A percentile compares a stretch with the other conserved stretches of the same genome.
phyloP scores from a whole-genome alignment of 2,888 invertebrate species.

The Drosophila suboccidentalis region DNA sequence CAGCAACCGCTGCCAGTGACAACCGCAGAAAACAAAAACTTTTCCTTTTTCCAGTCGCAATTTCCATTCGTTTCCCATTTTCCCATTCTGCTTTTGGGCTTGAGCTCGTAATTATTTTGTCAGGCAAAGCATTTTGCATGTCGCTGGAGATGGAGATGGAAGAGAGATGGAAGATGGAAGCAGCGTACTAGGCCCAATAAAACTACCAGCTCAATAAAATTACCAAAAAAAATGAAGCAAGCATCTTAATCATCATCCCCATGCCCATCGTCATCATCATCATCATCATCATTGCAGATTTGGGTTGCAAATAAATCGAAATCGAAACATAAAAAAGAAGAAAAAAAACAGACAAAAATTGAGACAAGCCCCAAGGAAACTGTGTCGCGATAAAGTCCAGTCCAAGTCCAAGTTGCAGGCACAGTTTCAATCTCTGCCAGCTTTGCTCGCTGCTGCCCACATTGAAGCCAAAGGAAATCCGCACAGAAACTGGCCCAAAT shows the following conservation, averaged over 20 bases:
- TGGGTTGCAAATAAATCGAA: conserved; percentile 43
- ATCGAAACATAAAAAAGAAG: conserved; percentile 57
- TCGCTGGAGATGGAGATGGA: not conserved
- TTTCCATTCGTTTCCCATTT: not conserved
- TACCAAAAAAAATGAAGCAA: conserved; percentile 32
- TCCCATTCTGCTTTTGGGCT: not conserved
- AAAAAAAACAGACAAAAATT: not conserved
- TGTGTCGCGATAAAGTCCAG: conserved; percentile 55
- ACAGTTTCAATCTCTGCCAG: conserved; percentile 34
- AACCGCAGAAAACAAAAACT: conserved; percentile 60
- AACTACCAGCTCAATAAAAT: conserved; percentile 17
- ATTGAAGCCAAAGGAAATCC: conserved; percentile 2
- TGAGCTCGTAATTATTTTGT: conserved; percentile 54
- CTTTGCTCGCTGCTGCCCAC: conserved; percentile 24
- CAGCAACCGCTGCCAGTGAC: conserved; percentile 77
- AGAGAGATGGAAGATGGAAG: not conserved
- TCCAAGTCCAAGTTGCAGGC: conserved; percentile 15
- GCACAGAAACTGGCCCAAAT: conserved; percentile 4
- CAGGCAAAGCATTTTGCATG: conserved; percentile 50
- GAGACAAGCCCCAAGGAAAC: conserved; percentile 31
- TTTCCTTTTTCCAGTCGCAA: conserved; percentile 24
- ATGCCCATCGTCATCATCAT: not conserved
- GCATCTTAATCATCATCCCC: conserved; percentile 15
- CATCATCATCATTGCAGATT: conserved; percentile 3
- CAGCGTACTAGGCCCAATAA: conserved; percentile 43